Conservation (phyloP, 2,797 vertebrate species). For the Smutsia gigantea region DNA sequence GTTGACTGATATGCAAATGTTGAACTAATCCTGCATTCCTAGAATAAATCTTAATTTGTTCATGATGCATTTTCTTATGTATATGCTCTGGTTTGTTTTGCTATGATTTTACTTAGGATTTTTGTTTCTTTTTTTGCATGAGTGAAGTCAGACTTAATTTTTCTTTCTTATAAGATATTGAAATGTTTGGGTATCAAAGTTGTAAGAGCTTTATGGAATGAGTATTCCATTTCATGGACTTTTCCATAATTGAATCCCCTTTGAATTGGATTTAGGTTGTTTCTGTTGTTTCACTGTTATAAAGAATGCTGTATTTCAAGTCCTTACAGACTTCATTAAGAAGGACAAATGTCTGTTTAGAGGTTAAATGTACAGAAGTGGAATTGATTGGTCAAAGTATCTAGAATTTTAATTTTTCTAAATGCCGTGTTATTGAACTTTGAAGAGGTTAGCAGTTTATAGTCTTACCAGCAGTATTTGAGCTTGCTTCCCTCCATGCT, state of each 20-base stretch:
- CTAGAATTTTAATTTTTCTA: neutral
- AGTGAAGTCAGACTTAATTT: conserved; percentile 7
- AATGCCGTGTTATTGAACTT: neutral
- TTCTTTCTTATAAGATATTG: neutral
- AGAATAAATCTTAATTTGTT: neutral
- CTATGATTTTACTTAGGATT: neutral
- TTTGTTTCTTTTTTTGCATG: neutral
- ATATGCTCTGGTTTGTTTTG: neutral
- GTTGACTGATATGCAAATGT: neutral
- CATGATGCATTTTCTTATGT: neutral
- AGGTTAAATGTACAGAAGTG: neutral
- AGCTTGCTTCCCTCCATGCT: neutral
- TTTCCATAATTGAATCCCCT: neutral
- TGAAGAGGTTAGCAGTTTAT: neutral
- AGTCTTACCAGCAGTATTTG: neutral
- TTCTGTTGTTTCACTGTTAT: neutral
- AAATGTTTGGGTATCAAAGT: neutral
- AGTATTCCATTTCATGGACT: neutral
- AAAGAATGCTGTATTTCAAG: neutral
- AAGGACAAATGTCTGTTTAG: neutral
- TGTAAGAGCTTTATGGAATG: neutral
- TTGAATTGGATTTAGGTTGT: conserved; percentile 1
- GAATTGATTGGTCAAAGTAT: neutral
- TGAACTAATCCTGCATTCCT: neutral
- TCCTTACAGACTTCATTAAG: neutral